phyloP scores from a whole-genome alignment of 2,113 vertebrate genomes.

The Caranx ignobilis region DNA sequence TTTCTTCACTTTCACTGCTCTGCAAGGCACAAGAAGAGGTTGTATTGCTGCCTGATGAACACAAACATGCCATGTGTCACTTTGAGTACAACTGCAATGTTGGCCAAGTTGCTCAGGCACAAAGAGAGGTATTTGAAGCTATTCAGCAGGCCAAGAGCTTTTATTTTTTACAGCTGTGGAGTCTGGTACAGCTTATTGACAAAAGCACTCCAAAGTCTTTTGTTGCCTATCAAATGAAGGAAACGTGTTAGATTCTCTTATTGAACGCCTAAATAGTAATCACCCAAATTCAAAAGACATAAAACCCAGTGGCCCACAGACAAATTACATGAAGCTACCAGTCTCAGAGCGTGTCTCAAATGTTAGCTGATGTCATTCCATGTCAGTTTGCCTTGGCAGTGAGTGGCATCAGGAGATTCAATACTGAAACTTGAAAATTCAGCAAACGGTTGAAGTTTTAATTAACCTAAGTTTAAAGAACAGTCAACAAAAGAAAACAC shows the following conservation, averaged over 20 bases:
- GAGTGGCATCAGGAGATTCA: neutral
- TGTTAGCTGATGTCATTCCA: neutral
- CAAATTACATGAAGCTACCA: neutral
- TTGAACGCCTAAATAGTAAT: neutral
- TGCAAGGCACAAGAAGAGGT: constrained; percentile 19
- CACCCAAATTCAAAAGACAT: neutral
- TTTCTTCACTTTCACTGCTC: neutral
- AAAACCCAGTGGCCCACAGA: neutral
- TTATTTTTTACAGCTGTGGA: constrained; percentile 40
- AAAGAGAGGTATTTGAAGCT: constrained; percentile 28
- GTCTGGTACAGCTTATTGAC: constrained; percentile 14
- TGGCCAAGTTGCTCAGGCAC: constrained; percentile 13
- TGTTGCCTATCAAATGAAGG: neutral
- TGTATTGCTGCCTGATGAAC: constrained; percentile 2
- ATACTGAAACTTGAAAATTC: neutral
- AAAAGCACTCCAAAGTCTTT: neutral
- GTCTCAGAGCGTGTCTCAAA: neutral
- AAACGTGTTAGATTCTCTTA: neutral
- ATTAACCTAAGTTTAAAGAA: neutral
- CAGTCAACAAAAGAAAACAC: too few species aligned
- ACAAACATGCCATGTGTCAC: neutral
- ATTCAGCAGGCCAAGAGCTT: constrained; percentile 19
- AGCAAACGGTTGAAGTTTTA: too few species aligned
- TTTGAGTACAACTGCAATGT: constrained; percentile 4
- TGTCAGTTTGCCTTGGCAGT: neutral